These are phyloP conservation scores for Tachina lurida DNA, from an alignment of 2,888 invertebrate genomes.

Conservation along the genomic window DNA sequence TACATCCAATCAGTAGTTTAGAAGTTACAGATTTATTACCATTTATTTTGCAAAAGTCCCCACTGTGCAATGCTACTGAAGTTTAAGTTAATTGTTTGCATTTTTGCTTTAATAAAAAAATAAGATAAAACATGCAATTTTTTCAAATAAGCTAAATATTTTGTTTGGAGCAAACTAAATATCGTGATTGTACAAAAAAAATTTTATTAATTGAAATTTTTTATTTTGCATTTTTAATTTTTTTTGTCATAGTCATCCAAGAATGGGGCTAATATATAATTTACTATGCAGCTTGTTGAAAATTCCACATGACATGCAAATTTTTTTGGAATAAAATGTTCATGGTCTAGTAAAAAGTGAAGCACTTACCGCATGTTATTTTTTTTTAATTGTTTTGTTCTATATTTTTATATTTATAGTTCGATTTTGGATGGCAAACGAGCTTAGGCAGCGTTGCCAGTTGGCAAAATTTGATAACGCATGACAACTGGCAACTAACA, in stretches of 20 bases:
- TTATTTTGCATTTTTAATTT: background rate
- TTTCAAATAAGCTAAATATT: background rate
- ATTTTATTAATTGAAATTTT: conserved; percentile 5
- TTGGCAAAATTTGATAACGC: too few relatives aligned
- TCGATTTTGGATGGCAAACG: too few relatives aligned
- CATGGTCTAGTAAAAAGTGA: background rate
- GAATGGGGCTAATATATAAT: conserved; percentile 6
- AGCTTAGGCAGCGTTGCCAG: too few relatives aligned
- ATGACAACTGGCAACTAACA: too few relatives aligned
- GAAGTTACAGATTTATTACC: too few relatives aligned
- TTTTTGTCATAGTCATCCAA: conserved; percentile 23
- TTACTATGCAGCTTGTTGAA: background rate
- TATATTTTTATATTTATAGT: too few relatives aligned
- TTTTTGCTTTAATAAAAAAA: background rate
- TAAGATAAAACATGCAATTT: background rate
- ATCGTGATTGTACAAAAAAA: conserved; percentile 53
- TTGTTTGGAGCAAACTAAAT: conserved; percentile 36
- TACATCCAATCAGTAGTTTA: too few relatives aligned
- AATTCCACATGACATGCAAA: background rate
- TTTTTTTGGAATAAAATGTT: background rate
- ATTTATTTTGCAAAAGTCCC: too few relatives aligned
- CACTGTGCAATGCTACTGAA: background rate
- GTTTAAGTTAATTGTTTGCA: background rate
- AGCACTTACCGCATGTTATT: background rate
- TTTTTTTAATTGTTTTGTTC: too few relatives aligned